Evolutionary conservation across 2,113 vertebrate species (phyloP).

Genomic region (Naja naja): DNA sequence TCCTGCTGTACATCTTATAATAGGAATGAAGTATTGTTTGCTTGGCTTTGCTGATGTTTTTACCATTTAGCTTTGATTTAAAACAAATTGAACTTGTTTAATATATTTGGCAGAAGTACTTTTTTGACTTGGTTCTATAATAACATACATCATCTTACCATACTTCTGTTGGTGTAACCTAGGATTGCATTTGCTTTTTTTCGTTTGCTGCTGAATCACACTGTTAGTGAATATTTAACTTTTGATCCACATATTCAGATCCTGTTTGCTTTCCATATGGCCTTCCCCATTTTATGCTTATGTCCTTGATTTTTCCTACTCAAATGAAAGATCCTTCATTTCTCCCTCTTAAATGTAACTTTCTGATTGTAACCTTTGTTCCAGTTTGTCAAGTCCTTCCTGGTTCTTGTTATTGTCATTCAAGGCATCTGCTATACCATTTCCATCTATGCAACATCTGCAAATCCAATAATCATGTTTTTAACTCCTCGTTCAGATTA

Average conservation of each 20-base stretch:
- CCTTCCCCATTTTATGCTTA: background rate
- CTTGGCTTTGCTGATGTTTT: background rate
- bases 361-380: background rate
- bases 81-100: background rate
- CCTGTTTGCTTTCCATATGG: background rate
- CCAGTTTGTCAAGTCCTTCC: background rate
- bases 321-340: background rate
- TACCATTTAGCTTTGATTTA: background rate
- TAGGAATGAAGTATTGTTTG: background rate
- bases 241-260: background rate
- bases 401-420: background rate
- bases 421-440: background rate
- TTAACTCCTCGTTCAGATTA: background rate
- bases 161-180: background rate
- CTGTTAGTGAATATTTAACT: background rate
- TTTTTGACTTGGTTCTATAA: background rate
- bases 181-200: background rate
- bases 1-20: background rate
- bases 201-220: background rate
- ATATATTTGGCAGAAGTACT: background rate
- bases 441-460: background rate
- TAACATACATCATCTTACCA: background rate
- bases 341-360: background rate
- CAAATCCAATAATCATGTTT: background rate
- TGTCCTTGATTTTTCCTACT: background rate